Evolutionary conservation across 1,140 invertebrate genomes (phyloP).

Genomic region (Pseudobourletiella spinata): DNA sequence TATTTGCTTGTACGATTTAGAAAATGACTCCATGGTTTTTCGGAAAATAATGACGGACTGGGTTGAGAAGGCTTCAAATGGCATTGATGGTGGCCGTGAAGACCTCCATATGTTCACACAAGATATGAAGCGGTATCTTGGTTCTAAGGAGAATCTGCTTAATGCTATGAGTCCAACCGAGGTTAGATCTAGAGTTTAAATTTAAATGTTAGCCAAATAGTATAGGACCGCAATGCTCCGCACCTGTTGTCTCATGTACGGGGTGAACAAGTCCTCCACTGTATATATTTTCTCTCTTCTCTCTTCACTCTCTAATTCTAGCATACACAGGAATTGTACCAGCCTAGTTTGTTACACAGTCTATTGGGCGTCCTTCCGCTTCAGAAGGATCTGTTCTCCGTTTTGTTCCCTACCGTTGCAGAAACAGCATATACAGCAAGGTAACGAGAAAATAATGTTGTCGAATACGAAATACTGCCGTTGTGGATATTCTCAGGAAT

Average conservation of each 20-base stretch:
- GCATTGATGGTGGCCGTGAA: background rate
- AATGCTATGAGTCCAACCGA: slow-evolving; percentile 18
- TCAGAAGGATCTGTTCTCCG: slow-evolving; percentile 15
- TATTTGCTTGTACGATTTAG: no score
- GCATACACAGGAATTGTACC: slow-evolving; percentile 17
- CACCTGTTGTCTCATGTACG: no score
- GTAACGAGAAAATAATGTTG: no score
- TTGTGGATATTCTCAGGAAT: no score
- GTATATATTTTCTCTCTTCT: no score
- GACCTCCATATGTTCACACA: slow-evolving; percentile 14
- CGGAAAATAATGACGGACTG: slow-evolving; percentile 24
- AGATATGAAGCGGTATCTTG: slow-evolving; percentile 21
- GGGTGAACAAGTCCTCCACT: no score
- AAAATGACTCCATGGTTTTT: slow-evolving; percentile 17
- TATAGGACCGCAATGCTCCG: no score
- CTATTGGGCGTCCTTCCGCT: slow-evolving; percentile 14
- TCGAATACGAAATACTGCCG: no score
- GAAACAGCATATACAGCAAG: slow-evolving; percentile 1
- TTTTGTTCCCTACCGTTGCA: slow-evolving; percentile 14
- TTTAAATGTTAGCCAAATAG: no score
- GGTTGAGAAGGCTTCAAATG: slow-evolving; percentile 9
- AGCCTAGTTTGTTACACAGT: slow-evolving; percentile 21
- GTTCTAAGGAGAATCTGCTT: slow-evolving; percentile 9
- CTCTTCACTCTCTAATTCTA: slow-evolving; percentile 6
- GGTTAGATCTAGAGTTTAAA: no score